Conservation (phyloP, 2,888 invertebrate species). For the Cosmia pyralina region DNA sequence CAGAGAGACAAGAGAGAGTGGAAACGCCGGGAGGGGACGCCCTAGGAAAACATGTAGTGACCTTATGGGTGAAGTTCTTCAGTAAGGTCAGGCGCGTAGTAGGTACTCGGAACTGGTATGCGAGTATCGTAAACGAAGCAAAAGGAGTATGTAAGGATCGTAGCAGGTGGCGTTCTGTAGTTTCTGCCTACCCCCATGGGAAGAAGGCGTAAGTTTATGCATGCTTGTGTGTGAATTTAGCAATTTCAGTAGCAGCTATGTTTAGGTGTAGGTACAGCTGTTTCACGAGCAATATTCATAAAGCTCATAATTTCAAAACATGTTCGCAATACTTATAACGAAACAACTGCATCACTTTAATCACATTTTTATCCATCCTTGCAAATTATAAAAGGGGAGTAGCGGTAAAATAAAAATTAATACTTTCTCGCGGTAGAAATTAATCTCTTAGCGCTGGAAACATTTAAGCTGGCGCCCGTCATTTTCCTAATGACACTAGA, state of each 20-base stretch:
- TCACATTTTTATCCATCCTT: conserved; percentile 57
- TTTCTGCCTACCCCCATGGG: no score
- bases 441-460: conserved; percentile 75
- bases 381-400: conserved; percentile 62
- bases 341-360: conserved; percentile 53
- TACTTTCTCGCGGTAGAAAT: conserved; percentile 67
- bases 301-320: conserved; percentile 23
- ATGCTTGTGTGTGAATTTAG: neutral
- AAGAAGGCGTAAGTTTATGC: no score
- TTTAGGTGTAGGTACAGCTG: neutral
- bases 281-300: neutral
- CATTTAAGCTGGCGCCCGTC: conserved; percentile 77
- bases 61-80: no score
- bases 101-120: no score
- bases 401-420: conserved; percentile 70
- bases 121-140: no score
- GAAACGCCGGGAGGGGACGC: no score
- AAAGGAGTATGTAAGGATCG: no score
- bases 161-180: no score
- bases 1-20: no score
- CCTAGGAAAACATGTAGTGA: no score
- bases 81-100: no score
- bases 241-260: neutral
- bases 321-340: conserved; percentile 26
- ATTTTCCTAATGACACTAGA: conserved; percentile 83